Evolutionary conservation across 2,113 vertebrate species (phyloP).

Genomic region (Lagopus muta): DNA sequence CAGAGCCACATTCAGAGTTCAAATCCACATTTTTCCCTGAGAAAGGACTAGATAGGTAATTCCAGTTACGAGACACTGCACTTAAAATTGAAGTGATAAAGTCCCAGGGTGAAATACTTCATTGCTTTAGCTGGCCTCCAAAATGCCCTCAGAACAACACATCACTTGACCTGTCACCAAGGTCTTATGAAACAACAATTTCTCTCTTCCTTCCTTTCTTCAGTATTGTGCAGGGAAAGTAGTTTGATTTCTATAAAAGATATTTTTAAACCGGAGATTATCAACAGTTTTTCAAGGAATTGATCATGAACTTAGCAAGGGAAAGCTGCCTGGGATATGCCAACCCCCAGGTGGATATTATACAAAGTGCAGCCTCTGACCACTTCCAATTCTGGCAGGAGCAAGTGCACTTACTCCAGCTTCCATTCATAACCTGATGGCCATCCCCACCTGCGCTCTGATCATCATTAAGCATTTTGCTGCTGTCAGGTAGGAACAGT

Average conservation of each 20-base stretch:
- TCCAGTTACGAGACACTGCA: slow-evolving; percentile 23
- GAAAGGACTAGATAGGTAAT: neutral
- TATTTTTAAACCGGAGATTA: neutral
- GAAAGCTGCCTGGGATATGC: neutral
- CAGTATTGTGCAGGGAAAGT: neutral
- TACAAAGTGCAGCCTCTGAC: neutral
- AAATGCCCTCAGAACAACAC: neutral
- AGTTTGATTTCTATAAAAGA: neutral
- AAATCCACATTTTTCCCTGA: neutral
- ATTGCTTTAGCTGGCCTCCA: neutral
- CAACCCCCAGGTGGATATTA: neutral
- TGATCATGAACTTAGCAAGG: neutral
- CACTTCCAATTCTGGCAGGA: neutral
- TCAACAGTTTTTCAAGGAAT: neutral
- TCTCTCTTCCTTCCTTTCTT: neutral
- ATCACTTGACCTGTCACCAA: neutral
- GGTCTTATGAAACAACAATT: neutral
- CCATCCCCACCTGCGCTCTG: neutral
- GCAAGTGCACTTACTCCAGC: neutral
- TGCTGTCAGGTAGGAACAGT: neutral
- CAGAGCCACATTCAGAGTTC: neutral
- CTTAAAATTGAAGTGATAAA: slow-evolving; percentile 26
- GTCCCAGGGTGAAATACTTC: neutral
- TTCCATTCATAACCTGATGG: slow-evolving; percentile 6
- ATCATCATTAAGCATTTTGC: neutral